These are phyloP conservation scores for Zootermopsis nevadensis DNA, from an alignment of 2,888 invertebrate species.

Conservation along the genomic window DNA sequence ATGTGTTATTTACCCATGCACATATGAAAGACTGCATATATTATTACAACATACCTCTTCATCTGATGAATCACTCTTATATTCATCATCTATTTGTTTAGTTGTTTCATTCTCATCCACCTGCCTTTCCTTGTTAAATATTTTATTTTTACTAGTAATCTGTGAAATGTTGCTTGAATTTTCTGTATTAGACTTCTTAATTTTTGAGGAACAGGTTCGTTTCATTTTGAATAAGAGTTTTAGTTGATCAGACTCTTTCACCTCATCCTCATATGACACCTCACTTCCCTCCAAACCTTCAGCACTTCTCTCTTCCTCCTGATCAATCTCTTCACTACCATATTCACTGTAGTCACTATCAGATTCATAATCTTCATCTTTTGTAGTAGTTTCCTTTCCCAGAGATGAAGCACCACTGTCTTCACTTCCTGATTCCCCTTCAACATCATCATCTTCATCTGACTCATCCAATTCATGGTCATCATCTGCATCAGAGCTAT, in stretches of 20 bases:
- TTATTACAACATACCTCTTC: slow-evolving; percentile 73
- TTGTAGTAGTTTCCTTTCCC: slow-evolving; percentile 41
- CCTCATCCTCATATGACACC: slow-evolving; percentile 29
- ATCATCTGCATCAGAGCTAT: slow-evolving; percentile 65
- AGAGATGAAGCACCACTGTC: slow-evolving; percentile 55
- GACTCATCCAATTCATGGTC: slow-evolving; percentile 58
- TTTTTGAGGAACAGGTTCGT: not conserved
- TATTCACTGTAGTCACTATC: slow-evolving; percentile 46
- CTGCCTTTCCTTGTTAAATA: not conserved
- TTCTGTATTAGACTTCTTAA: not conserved
- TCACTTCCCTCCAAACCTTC: slow-evolving; percentile 39
- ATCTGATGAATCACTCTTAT: slow-evolving; percentile 86
- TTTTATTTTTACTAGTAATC: slow-evolving; percentile 42
- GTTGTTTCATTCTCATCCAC: slow-evolving; percentile 34
- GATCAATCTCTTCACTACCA: slow-evolving; percentile 48
- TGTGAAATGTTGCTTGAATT: slow-evolving; percentile 45
- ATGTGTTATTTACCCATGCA: too few relatives aligned
- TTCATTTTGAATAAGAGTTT: slow-evolving; percentile 50
- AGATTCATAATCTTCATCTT: slow-evolving; percentile 49
- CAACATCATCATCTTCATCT: slow-evolving; percentile 61
- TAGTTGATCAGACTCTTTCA: slow-evolving; percentile 34
- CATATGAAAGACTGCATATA: too few relatives aligned
- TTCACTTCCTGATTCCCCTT: slow-evolving; percentile 55
- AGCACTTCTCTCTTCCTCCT: slow-evolving; percentile 52
- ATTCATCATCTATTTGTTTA: slow-evolving; percentile 48